Evolutionary conservation across 2,113 vertebrate species (phyloP).

Genomic region (Xiphophorus maculatus): DNA sequence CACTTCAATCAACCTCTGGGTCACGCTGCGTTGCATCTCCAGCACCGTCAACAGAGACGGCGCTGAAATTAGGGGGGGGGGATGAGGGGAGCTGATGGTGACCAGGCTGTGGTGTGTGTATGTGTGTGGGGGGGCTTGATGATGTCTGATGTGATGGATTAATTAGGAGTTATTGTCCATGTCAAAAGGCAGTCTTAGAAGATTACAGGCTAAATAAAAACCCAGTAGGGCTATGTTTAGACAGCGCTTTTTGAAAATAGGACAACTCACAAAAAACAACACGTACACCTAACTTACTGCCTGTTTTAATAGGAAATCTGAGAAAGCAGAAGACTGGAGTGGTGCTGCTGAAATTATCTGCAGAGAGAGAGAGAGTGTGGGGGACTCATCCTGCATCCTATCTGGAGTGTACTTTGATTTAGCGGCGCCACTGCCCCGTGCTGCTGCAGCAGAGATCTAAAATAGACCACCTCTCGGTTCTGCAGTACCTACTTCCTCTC

Average conservation of each 20-base stretch:
- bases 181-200: slow-evolving; percentile 21
- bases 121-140: slow-evolving; percentile 23
- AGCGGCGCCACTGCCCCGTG: slow-evolving; percentile 19
- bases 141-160: slow-evolving; percentile 39
- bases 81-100: slow-evolving; percentile 37
- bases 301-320: neutral
- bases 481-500: slow-evolving; percentile 69
- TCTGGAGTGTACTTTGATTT: slow-evolving; percentile 31
- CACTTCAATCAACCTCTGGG: slow-evolving; percentile 64
- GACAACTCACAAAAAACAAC: slow-evolving; percentile 5
- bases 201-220: slow-evolving; percentile 25
- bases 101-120: slow-evolving; percentile 12
- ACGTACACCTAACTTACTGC: no score
- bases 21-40: slow-evolving; percentile 44
- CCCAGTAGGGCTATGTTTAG: neutral
- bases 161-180: slow-evolving; percentile 46
- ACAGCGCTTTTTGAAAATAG: neutral
- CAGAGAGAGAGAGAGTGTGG: no score
- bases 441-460: slow-evolving; percentile 65
- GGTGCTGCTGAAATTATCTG: no score
- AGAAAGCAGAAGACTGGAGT: neutral
- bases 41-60: slow-evolving; percentile 25
- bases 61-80: slow-evolving; percentile 29
- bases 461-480: slow-evolving; percentile 60
- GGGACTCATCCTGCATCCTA: slow-evolving; percentile 30